phyloP scores from a whole-genome alignment of 2,113 vertebrate species.

The Amphiprion percula region DNA sequence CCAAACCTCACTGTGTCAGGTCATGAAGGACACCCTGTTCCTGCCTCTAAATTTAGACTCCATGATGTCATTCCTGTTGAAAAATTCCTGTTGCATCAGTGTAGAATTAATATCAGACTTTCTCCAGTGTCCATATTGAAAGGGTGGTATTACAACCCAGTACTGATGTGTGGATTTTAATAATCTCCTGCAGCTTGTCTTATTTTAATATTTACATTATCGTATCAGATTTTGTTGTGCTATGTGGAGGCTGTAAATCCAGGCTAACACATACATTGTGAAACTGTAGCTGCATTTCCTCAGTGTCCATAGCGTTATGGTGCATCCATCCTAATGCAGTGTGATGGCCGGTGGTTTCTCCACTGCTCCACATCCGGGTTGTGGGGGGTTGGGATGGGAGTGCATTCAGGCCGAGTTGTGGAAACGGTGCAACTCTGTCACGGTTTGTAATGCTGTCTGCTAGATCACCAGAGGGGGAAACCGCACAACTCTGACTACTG shows the following conservation, averaged over 20 bases:
- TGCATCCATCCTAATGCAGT: conserved; percentile 13
- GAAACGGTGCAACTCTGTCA: conserved; percentile 51
- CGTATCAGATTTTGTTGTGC: background rate
- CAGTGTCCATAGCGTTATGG: background rate
- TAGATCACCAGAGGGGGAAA: conserved; percentile 50
- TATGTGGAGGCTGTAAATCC: background rate
- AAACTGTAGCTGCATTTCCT: background rate
- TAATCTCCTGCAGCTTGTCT: background rate
- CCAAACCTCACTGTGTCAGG: conserved; percentile 17
- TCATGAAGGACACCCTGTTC: conserved; percentile 55
- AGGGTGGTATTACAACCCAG: no score
- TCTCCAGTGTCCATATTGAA: background rate
- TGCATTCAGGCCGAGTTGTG: conserved; percentile 8
- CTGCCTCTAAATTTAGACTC: conserved; percentile 9
- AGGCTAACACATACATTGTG: background rate
- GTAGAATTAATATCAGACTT: background rate
- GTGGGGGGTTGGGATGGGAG: background rate
- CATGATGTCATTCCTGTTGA: conserved; percentile 31
- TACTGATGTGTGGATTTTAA: background rate
- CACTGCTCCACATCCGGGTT: conserved; percentile 33
- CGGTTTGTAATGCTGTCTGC: conserved; percentile 47
- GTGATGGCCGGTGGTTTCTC: conserved; percentile 33
- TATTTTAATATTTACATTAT: background rate
- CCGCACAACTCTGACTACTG: conserved; percentile 51
- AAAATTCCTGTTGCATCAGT: background rate